Evolutionary conservation across 2,113 vertebrate species (phyloP).

Genomic region (Numenius arquata): DNA sequence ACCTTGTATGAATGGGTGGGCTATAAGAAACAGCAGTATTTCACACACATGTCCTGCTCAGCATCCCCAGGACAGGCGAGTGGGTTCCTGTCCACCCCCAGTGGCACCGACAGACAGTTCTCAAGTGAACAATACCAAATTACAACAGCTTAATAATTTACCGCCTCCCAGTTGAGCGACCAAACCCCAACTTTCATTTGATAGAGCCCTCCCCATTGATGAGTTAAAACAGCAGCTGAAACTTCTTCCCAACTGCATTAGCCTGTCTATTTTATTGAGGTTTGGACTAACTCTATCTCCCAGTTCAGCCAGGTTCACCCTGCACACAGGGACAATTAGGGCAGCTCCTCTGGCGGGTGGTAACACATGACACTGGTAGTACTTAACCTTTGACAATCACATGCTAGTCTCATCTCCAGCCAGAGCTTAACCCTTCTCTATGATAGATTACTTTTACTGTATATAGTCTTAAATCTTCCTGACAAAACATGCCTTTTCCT

Average conservation of each 20-base stretch:
- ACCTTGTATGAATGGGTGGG: accelerated
- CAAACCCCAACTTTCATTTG: not conserved
- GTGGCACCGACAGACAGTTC: not conserved
- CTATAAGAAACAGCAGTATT: not conserved
- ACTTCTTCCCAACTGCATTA: not conserved
- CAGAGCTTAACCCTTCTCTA: not conserved
- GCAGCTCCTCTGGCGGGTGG: not conserved
- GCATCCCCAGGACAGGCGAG: accelerated
- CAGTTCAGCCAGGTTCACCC: not conserved
- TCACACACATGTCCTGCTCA: accelerated
- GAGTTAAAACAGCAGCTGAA: not conserved
- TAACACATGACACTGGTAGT: not conserved
- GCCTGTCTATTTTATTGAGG: not conserved
- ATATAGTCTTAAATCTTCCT: not conserved
- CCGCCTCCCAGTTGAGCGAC: not conserved
- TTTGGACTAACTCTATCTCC: not conserved
- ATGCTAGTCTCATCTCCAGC: not conserved
- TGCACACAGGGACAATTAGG: not conserved
- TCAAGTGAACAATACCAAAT: not conserved
- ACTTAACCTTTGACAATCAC: not conserved
- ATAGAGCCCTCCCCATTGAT: not conserved
- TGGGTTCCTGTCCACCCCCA: not conserved
- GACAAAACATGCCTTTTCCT: not conserved
- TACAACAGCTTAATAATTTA: not conserved
- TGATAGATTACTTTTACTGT: not conserved